A percentile compares a stretch with the other conserved stretches of the same genome.
Evolutionary conservation across 2,797 vertebrate species (phyloP).

Genomic region (Gymnothorax reevesii): DNA sequence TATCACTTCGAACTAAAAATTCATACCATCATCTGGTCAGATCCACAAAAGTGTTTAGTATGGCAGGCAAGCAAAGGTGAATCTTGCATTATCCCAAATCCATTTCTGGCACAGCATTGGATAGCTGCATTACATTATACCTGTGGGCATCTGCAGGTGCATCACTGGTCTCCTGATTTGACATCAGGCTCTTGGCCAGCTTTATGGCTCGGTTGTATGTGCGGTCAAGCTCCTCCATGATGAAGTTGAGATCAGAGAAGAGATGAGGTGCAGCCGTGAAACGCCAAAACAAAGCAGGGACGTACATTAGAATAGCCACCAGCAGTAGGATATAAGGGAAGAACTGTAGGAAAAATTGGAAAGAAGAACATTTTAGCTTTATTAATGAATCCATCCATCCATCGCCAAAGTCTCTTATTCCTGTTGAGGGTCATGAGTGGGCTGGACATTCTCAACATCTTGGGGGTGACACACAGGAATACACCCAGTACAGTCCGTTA

Average conservation of each 20-base stretch:
- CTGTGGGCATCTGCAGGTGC: constrained; percentile 52
- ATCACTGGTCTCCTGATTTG: constrained; percentile 57
- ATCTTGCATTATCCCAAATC: background rate
- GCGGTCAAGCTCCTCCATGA: constrained; percentile 95
- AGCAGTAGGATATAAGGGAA: constrained; percentile 92
- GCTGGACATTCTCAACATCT: no score
- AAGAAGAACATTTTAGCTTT: no score
- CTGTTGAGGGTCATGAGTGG: no score
- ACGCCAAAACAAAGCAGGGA: constrained; percentile 87
- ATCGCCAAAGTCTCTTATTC: no score
- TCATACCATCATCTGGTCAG: background rate
- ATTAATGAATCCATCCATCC: no score
- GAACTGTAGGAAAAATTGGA: constrained; percentile 72
- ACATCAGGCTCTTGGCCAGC: constrained; percentile 77
- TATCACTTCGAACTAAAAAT: background rate
- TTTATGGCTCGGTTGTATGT: constrained; percentile 90
- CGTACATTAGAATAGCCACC: constrained; percentile 85
- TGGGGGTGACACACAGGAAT: no score
- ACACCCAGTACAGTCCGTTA: no score
- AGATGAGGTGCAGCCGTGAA: constrained; percentile 88
- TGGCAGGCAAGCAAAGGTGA: background rate
- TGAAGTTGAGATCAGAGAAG: constrained; percentile 91
- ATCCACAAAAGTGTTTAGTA: background rate
- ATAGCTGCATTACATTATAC: constrained; percentile 45
- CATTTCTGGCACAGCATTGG: background rate